Evolutionary conservation across 2,113 vertebrate genomes (phyloP), one percentile per base, ranked within the genome.

Genomic region (Tursiops truncatus): DNA sequence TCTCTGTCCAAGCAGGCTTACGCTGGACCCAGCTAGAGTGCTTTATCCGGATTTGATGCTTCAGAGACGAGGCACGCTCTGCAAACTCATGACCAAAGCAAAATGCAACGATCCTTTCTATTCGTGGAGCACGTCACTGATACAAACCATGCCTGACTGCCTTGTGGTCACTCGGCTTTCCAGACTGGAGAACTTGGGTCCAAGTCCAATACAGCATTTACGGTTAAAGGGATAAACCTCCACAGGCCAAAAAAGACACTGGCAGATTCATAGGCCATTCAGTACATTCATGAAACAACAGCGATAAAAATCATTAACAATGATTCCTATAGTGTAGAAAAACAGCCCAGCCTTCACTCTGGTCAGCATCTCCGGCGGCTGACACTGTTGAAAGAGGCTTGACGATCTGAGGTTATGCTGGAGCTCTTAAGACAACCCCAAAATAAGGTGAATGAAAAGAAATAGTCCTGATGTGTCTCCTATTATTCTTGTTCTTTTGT

Each of bases 281-380:
- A 5, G 94, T 50, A 67, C 91, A 47, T 93, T 79, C 86, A 60
- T 4, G 31, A 62, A 77, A 86, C 36, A 20, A 14, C 13, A 17
- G 17, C 10, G 28, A 26, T 58, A 79, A 67, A 91, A 81, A 62
- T 76, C 65, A 56, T 53, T 80, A 10, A 23, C 70, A 10, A 1
- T 36, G 23, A 89, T 44, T 79, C 50, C 50, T 44, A 93, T 92
- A 97, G 95, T 93, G 91, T 77, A 80, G 47, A 95, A 58, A 89
- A 95, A 15, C 3, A 18, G 62, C 60, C 21, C 33, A 12, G 85
- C 38, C 89, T 73, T 67, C 33, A 5, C 21, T 1, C n/a, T 2
- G n/a, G 36, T 60, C 87, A 60, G 94, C 41, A 36, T 53, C 83
- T 15, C 33, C 14, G 12, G 84, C 0, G 50, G 91, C 92, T 4